A percentile compares a stretch with the other conserved stretches of the same genome.
Conservation (phyloP, 1,140 invertebrate genomes). For the Colletes gigas region DNA sequence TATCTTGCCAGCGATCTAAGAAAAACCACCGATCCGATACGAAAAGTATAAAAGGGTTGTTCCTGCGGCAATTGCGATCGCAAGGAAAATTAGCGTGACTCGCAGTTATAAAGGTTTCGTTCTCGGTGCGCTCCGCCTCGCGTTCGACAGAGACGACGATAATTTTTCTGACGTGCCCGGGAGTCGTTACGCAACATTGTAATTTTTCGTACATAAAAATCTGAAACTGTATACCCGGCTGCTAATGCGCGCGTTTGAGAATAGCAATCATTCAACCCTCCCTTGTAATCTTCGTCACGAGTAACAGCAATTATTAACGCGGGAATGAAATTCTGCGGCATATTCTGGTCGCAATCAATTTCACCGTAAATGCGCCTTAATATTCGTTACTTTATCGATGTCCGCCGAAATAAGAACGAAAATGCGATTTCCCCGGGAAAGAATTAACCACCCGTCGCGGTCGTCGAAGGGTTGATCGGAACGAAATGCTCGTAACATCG, state of each 20-base stretch:
- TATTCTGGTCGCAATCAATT: neutral
- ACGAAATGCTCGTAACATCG: neutral
- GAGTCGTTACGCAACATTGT: conserved; percentile 22
- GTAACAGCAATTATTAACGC: conserved; percentile 26
- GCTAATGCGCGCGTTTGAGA: neutral
- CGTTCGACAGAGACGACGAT: neutral
- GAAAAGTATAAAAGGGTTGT: neutral
- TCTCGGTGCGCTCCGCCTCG: conserved; percentile 5
- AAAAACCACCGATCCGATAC: no score
- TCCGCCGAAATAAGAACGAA: no score
- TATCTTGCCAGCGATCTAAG: neutral
- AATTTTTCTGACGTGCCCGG: conserved; percentile 23
- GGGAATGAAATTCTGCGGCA: conserved; percentile 4
- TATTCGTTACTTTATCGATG: no score
- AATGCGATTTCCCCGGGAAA: no score
- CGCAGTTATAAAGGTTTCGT: conserved; percentile 31
- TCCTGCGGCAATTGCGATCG: neutral
- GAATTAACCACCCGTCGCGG: no score
- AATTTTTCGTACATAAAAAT: conserved; percentile 39
- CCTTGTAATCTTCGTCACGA: conserved; percentile 12
- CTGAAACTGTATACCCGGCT: neutral
- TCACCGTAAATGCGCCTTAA: no score
- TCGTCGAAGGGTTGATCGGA: neutral
- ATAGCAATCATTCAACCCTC: neutral
- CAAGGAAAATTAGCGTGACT: conserved; percentile 40